phyloP scores from a whole-genome alignment of 2,797 vertebrate species.

The Rhynchonycteris naso region DNA sequence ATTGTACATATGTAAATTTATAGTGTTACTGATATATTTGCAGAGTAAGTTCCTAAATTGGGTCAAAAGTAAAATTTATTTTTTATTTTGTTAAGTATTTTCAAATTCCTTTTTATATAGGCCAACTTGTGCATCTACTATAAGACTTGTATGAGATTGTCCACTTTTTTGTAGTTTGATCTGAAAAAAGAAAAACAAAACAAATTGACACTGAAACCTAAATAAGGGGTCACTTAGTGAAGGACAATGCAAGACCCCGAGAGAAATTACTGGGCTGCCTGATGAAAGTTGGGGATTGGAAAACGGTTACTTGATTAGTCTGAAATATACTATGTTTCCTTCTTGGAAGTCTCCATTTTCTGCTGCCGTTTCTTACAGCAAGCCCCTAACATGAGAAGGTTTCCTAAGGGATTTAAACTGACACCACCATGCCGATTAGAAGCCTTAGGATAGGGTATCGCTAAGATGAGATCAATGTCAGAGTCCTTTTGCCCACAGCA shows the following conservation, averaged over 20 bases:
- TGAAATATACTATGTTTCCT: constrained; percentile 36
- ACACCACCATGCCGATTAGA: constrained; percentile 75
- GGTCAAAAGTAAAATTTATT: not conserved
- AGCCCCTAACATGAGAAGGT: constrained; percentile 63
- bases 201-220: constrained; percentile 33
- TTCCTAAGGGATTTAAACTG: constrained; percentile 81
- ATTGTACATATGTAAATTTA: not conserved
- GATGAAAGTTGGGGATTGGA: not conserved
- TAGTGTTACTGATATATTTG: not conserved
- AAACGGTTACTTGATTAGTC: constrained; percentile 62
- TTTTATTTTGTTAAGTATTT: not conserved
- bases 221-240: not conserved
- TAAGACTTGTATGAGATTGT: not conserved
- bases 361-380: constrained; percentile 56
- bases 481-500: constrained; percentile 70
- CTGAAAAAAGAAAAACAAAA: not conserved
- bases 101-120: not conserved
- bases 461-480: constrained; percentile 78
- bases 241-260: not conserved
- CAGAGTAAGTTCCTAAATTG: not conserved
- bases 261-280: constrained; percentile 12
- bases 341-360: constrained; percentile 67
- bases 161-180: constrained; percentile 14
- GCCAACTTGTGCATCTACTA: not conserved
- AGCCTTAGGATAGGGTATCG: constrained; percentile 73